These are phyloP conservation scores for Podilymbus podiceps DNA, from an alignment of 2,113 vertebrate genomes.

Conservation along the genomic window DNA sequence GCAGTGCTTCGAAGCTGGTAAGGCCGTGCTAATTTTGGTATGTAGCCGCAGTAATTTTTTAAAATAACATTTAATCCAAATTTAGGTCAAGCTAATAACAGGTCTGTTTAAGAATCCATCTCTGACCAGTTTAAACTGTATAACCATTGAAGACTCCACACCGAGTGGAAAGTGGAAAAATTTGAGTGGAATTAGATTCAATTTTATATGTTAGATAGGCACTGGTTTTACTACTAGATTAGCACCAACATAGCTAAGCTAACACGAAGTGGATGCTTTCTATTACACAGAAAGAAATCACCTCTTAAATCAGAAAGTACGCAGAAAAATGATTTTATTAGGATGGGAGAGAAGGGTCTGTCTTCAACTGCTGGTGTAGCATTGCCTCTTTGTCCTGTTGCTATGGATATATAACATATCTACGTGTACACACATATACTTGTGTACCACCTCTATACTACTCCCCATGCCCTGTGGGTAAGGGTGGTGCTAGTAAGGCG, in stretches of 20 bases:
- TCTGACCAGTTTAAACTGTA: background rate
- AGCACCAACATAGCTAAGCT: background rate
- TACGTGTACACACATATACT: background rate
- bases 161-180: background rate
- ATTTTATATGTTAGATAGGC: background rate
- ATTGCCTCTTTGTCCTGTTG: background rate
- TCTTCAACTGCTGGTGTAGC: background rate
- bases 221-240: background rate
- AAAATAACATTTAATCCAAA: background rate
- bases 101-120: background rate
- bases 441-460: fast-evolving
- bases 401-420: background rate
- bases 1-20: background rate
- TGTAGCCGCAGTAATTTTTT: background rate
- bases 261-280: background rate
- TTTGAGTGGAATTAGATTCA: background rate
- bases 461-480: fast-evolving
- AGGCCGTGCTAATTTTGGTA: background rate
- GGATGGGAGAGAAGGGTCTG: background rate
- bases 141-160: background rate
- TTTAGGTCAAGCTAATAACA: background rate
- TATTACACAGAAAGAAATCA: background rate
- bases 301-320: background rate
- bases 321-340: background rate
- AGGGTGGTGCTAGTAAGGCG: fast-evolving